Evolutionary conservation across 1,140 invertebrate genomes (phyloP), one percentile per base, ranked within the genome.

Genomic region (Pollicipes pollicipes): DNA sequence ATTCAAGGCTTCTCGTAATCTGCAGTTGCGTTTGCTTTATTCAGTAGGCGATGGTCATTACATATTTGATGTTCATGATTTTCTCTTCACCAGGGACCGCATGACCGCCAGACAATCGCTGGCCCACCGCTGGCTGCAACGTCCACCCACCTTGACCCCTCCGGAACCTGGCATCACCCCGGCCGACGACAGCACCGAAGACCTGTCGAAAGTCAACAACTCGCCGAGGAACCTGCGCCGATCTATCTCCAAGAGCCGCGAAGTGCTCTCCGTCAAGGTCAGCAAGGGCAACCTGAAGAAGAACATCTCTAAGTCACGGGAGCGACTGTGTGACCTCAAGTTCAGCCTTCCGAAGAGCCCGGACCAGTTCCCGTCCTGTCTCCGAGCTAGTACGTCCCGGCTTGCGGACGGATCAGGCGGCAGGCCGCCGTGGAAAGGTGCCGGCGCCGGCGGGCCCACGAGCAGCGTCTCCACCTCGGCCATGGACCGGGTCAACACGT

Each of bases 161-260:
- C n/a, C n/a, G n/a, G n/a, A n/a, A n/a, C n/a, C n/a, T n/a, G n/a
- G n/a, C n/a, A n/a, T n/a, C n/a, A n/a, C n/a, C n/a, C n/a, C n/a
- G n/a, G n/a, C n/a, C n/a, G n/a, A n/a, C n/a, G n/a, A n/a, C n/a
- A n/a, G n/a, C n/a, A n/a, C n/a, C n/a, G n/a, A n/a, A n/a, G n/a
- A n/a, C n/a, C n/a, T n/a, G n/a, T n/a, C n/a, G n/a, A n/a, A n/a
- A n/a, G n/a, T n/a, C n/a, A n/a, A n/a, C n/a, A n/a, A n/a, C n/a
- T n/a, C n/a, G n/a, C n/a, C n/a, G n/a, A 58, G 45, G 13, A 58
- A 10, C 10, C 45, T 58, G 45, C 8, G 45, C 13, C 8, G 45
- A 6, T 58, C 84, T 70, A 73, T 85, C 29, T 85, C 83, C n/a
- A 85, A 85, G 72, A 85, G 84, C 0, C 78, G 84, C 1, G 84